Base-by-base conservation (phyloP, 2,888 invertebrate species). In the Piscicola geometra region DNA sequence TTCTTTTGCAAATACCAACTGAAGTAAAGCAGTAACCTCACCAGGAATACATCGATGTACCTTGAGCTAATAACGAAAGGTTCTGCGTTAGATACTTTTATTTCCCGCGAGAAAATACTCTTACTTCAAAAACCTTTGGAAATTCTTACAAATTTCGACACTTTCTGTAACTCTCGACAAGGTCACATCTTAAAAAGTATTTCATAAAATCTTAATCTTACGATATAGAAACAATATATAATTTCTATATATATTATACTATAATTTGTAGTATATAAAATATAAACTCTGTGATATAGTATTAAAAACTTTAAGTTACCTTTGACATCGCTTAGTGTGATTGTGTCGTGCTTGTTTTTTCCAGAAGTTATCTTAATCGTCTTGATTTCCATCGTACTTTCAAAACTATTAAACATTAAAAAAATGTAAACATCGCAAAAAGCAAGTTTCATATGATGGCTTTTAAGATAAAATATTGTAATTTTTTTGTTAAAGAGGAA, bases 1-100 rank as follows among this genome's bases (percentile, higher is more conserved):
- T 52, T 71, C 25, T 71, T 71, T 32, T 52, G 30, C 9, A 71
- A 30, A 33, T 50, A 71, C 50, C 47, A 50, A 25, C 30, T 50
- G 50, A 47, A 71, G 41, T 71, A 71, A 1, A 71, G 25, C 32
- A 71, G 50, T 9, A 71, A 33, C 33, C 71, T 71, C 28, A 33
- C 71, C 47, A 71, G 52, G 18, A 50, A 71, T 15, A 71, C 71
- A 25, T 71, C 71, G 28, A 71, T 50, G 50, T 41, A 32, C 1
- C 41, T 21, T 71, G 71, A 71, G 12, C 71, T 71, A 47, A 70
- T 15, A 15, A 30, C 9, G n/a, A 12, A 9, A 9, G 9, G 30
- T 15, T 15, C 30, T 9, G 9, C n/a, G 9, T 64, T n/a, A 64
- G n/a, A 15, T 15, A 64, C n/a, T 9, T 30, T 15, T 15, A 25